These are phyloP conservation scores for Hetaerina americana DNA, from an alignment of 1,140 invertebrate species.

Conservation along the genomic window DNA sequence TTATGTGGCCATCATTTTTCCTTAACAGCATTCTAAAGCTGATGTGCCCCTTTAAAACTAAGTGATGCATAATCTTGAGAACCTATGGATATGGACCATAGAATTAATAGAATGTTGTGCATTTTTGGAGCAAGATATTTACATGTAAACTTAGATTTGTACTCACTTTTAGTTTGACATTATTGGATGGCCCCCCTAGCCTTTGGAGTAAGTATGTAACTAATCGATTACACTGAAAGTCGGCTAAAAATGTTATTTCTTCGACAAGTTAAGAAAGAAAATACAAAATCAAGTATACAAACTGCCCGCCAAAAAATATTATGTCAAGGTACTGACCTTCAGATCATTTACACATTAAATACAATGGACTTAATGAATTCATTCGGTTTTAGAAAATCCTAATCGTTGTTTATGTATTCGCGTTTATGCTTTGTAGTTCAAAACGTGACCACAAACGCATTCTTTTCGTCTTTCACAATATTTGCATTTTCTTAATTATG, in stretches of 20 bases:
- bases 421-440: no score
- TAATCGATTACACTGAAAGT: neutral
- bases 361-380: no score
- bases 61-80: constrained; percentile 12
- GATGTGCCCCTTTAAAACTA: constrained; percentile 5
- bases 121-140: neutral
- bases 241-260: neutral
- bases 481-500: no score
- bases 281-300: no score
- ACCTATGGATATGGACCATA: constrained; percentile 7
- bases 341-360: no score
- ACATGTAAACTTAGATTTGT: neutral
- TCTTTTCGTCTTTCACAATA: no score
- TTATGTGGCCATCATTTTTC: constrained; percentile 9
- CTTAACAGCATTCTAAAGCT: constrained; percentile 6
- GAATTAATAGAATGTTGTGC: neutral
- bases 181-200: neutral
- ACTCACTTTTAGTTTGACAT: constrained; percentile 8
- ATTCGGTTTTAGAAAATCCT: no score
- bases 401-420: no score
- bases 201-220: constrained; percentile 1
- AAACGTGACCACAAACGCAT: no score
- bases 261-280: neutral
- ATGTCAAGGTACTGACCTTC: no score
- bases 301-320: no score